Evolutionary conservation across 2,797 vertebrate genomes (phyloP), one percentile per base, ranked within the genome.

Genomic region (Phoeniculus purpureus): DNA sequence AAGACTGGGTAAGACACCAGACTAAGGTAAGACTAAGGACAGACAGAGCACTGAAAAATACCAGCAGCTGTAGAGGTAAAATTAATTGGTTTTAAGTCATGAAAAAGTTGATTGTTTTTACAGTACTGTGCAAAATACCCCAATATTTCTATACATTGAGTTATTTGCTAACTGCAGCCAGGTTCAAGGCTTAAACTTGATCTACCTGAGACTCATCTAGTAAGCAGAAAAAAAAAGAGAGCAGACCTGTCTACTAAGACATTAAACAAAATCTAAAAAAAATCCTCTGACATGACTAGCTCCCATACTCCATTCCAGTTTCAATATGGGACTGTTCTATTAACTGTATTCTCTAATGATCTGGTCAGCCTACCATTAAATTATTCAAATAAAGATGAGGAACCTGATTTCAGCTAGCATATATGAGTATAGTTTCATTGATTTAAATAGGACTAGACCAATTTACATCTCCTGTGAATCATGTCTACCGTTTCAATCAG

Each of bases 381-480:
- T 93, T 90, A 91, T 81, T 93, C 64, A 89, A 83, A 89, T 70
- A 94, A 94, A 81, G 72, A 85, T 59, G 31, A 80, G 55, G 82
- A 66, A 83, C 65, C 50, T 86, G 85, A 94, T 92, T 86, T 95
- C 67, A 86, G 54, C 77, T 81, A 77, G 64, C 58, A 84, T n/a
- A 15, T 64, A 81, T 51, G 64, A 88, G 64, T 78, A 52, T 10
- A 81, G 43, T 93, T 89, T 92, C 84, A 87, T 59, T 93, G 90
- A 90, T 85, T 94, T 85, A 87, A 94, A 94, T 43, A 87, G 62
- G 51, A n/a, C 51, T 71, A 56, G 72, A 68, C 37, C 70, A 68
- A 89, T 89, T 89, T 93, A 80, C 84, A 89, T 81, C 55, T 93
- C 58, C 51, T 66, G 59, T 80, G 88, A 92, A 92, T 94, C 89